Evolutionary conservation across 2,888 invertebrate species (phyloP).

Genomic region (Neria commutata): DNA sequence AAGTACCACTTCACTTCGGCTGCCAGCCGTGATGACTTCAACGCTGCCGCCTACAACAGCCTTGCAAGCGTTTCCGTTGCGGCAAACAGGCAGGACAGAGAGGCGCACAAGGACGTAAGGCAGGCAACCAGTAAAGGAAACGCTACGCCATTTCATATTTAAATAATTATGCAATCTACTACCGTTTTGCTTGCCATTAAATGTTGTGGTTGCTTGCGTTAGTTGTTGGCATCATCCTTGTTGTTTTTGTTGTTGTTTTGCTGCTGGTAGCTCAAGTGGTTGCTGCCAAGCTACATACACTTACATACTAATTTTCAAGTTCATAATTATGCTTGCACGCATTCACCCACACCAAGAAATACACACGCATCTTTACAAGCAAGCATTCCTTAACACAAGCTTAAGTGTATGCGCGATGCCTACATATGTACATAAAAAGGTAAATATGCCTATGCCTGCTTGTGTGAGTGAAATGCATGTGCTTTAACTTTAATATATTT

Average conservation of each 20-base stretch:
- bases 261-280: constrained; percentile 11
- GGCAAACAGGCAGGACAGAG: no score
- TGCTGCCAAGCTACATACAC: constrained; percentile 5
- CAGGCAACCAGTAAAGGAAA: no score
- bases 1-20: no score
- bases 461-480: constrained; percentile 34
- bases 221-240: not conserved
- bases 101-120: no score
- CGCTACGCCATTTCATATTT: not conserved
- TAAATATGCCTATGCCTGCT: constrained; percentile 12
- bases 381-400: not conserved
- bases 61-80: no score
- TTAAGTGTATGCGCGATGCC: not conserved
- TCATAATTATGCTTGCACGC: constrained; percentile 46
- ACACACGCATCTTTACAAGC: not conserved
- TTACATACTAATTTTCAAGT: constrained; percentile 42
- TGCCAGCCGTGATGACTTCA: no score
- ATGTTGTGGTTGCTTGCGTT: not conserved
- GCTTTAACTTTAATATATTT: constrained; percentile 43
- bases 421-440: no score
- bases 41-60: no score
- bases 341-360: not conserved
- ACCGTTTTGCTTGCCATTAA: constrained; percentile 2
- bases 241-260: not conserved
- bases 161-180: constrained; percentile 4